These are phyloP conservation scores for Rhagonycha fulva DNA, from an alignment of 2,888 invertebrate genomes.

Conservation along the genomic window DNA sequence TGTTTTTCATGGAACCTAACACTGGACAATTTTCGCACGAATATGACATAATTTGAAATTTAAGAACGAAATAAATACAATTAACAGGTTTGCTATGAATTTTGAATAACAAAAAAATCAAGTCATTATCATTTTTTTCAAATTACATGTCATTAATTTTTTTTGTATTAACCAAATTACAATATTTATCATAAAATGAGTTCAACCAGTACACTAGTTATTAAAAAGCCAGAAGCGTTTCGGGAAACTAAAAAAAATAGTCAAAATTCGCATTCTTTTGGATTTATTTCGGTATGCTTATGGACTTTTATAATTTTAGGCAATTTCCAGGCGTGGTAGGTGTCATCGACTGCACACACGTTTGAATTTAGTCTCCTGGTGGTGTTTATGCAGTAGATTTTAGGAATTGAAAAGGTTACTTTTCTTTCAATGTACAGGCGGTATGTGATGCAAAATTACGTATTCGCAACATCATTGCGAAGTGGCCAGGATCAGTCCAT, in stretches of 20 bases:
- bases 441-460: no score
- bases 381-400: no score
- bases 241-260: constrained; percentile 3
- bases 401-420: no score
- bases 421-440: no score
- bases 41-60: neutral
- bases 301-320: no score
- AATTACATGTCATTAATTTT: constrained; percentile 10
- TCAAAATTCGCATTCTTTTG: constrained; percentile 19
- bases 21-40: neutral
- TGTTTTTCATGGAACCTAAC: neutral
- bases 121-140: constrained; percentile 6
- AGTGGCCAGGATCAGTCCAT: no score
- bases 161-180: neutral
- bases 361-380: no score
- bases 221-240: constrained; percentile 35
- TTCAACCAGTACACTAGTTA: constrained; percentile 42
- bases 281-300: constrained; percentile 35
- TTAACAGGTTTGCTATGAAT: constrained; percentile 7
- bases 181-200: constrained; percentile 31
- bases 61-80: neutral
- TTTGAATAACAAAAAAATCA: constrained; percentile 2
- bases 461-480: no score
- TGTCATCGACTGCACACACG: no score
- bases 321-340: no score